Conservation (phyloP, 2,888 invertebrate genomes). For the Agriopis leucophaearia region DNA sequence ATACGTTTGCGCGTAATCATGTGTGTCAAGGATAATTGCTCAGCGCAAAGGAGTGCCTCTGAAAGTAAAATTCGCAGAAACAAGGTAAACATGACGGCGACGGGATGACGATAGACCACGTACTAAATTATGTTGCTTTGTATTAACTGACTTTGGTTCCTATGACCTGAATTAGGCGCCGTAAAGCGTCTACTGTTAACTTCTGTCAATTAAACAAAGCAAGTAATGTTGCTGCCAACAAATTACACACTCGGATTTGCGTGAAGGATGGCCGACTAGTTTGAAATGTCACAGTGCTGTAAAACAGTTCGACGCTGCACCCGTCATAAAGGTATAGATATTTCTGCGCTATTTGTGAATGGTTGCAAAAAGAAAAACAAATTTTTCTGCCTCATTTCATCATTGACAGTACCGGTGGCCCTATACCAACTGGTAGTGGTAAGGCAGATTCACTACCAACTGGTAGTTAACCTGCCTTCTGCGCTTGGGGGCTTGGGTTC, state of each 20-base stretch:
- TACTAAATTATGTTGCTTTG: constrained; percentile 41
- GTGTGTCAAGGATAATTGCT: constrained; percentile 50
- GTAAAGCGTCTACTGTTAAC: constrained; percentile 30
- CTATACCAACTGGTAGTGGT: too few relatives aligned
- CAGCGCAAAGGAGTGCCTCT: constrained; percentile 39
- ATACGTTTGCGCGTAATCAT: constrained; percentile 42
- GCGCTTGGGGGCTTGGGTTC: too few relatives aligned
- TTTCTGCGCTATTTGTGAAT: background rate
- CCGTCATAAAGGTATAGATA: background rate
- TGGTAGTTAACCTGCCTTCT: too few relatives aligned
- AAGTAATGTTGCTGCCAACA: constrained; percentile 42
- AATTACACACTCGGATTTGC: constrained; percentile 44
- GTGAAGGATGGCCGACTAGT: constrained; percentile 37
- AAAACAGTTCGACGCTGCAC: constrained; percentile 15
- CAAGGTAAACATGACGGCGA: constrained; percentile 44
- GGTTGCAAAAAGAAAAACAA: background rate
- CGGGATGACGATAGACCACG: constrained; percentile 47
- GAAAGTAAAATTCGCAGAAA: constrained; percentile 48
- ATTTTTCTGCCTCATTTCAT: too few relatives aligned
- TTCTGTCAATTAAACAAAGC: constrained; percentile 39
- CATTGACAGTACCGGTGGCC: background rate
- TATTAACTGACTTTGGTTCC: constrained; percentile 25
- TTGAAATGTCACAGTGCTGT: constrained; percentile 41
- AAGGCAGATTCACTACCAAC: too few relatives aligned
- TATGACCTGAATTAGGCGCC: constrained; percentile 27